A percentile compares a stretch with the other conserved stretches of the same genome.
These are phyloP conservation scores for Gadus chalcogrammus DNA, from an alignment of 2,113 vertebrate species.

Conservation along the genomic window DNA sequence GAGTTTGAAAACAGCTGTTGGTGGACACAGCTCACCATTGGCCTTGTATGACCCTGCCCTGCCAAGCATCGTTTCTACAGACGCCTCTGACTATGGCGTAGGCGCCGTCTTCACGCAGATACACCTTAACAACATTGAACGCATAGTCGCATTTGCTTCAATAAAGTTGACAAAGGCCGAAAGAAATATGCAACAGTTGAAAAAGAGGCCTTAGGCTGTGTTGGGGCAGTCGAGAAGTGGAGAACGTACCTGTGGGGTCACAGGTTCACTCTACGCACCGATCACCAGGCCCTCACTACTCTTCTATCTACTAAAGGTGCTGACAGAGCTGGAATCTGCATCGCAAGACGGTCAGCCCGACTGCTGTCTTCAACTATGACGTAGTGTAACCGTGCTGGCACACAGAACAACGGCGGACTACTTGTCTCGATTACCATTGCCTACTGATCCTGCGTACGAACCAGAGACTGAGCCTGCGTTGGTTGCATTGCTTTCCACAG, in stretches of 20 bases:
- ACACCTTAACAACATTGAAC: neutral
- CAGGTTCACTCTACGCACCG: neutral
- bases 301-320: constrained; percentile 12
- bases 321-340: constrained; percentile 14
- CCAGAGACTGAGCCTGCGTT: neutral
- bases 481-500: neutral
- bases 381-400: constrained; percentile 1
- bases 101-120: neutral
- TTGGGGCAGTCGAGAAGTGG: constrained; percentile 22
- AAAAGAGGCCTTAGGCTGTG: constrained; percentile 1
- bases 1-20: no score
- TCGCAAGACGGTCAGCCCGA: constrained; percentile 10
- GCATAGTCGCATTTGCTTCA: neutral
- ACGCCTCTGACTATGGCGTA: no score
- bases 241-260: neutral
- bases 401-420: neutral
- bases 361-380: constrained; percentile 19
- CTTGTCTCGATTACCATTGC: neutral
- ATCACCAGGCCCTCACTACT: neutral
- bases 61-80: no score
- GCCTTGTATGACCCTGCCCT: no score
- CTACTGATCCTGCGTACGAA: neutral
- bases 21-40: no score
- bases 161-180: neutral
- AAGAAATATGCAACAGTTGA: neutral